Conservation (phyloP, 2,797 vertebrate species). For the Petrocephalus sullivani region DNA sequence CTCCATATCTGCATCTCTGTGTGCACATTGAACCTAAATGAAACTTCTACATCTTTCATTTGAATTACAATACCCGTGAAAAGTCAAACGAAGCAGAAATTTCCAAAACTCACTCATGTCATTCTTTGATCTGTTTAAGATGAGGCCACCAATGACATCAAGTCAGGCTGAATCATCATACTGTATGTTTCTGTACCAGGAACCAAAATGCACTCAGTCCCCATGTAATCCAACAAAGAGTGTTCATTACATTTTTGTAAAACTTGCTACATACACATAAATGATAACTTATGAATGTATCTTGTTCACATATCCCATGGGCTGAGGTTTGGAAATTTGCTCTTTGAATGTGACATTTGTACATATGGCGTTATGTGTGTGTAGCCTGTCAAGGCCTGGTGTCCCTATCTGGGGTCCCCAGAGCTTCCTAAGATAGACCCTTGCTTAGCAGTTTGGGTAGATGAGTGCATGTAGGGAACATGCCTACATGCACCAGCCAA, state of each 20-base stretch:
- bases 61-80: not conserved
- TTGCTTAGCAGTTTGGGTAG: not conserved
- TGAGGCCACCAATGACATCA: not conserved
- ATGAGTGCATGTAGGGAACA: not conserved
- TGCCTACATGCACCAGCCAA: not conserved
- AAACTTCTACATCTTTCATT: not conserved
- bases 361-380: not conserved
- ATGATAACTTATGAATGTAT: not conserved
- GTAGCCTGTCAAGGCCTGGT: not conserved
- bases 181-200: not conserved
- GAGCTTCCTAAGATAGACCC: not conserved
- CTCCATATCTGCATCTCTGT: not conserved
- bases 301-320: too few relatives aligned
- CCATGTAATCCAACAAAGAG: not conserved
- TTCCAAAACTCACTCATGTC: not conserved
- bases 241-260: not conserved
- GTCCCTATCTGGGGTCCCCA: not conserved
- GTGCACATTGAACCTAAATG: slow-evolving; percentile 5
- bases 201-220: not conserved
- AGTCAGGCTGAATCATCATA: not conserved
- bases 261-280: not conserved
- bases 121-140: not conserved
- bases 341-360: too few relatives aligned
- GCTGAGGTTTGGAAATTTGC: too few relatives aligned
- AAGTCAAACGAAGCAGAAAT: not conserved